These are phyloP conservation scores for Pelusios castaneus DNA, from an alignment of 2,113 vertebrate genomes.

Conservation along the genomic window DNA sequence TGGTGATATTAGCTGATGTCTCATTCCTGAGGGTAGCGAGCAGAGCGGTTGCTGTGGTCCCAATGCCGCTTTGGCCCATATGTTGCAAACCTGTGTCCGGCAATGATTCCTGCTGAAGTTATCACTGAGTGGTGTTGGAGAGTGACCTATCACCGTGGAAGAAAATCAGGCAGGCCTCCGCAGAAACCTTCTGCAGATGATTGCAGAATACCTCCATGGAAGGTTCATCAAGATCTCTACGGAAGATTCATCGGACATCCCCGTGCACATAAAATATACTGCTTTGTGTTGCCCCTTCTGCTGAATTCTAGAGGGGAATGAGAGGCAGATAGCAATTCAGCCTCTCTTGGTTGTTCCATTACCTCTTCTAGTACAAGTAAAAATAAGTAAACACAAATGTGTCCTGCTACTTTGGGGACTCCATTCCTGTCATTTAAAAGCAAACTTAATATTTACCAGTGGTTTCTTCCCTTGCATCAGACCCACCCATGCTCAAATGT, in stretches of 20 bases:
- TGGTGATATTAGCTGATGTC: no score
- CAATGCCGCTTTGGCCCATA: no score
- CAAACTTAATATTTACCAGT: neutral
- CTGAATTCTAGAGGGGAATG: neutral
- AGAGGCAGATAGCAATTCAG: neutral
- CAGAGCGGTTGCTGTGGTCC: no score
- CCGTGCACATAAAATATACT: neutral
- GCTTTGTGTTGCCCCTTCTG: neutral
- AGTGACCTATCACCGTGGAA: neutral
- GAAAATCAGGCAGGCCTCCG: no score
- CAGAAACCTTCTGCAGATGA: neutral
- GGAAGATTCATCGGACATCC: neutral
- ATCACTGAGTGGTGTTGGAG: neutral
- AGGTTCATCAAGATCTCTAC: neutral
- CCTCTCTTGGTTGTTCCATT: neutral
- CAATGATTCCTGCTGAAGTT: no score
- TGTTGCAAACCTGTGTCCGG: no score
- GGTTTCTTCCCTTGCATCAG: neutral
- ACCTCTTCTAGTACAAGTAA: neutral
- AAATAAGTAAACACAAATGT: neutral
- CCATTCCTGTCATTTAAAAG: neutral
- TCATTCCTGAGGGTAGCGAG: no score
- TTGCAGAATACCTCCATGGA: neutral
- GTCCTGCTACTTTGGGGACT: neutral
- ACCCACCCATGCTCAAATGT: neutral